These are phyloP conservation scores for Poecile montanus DNA, from an alignment of 2,797 vertebrate species.

Conservation along the genomic window DNA sequence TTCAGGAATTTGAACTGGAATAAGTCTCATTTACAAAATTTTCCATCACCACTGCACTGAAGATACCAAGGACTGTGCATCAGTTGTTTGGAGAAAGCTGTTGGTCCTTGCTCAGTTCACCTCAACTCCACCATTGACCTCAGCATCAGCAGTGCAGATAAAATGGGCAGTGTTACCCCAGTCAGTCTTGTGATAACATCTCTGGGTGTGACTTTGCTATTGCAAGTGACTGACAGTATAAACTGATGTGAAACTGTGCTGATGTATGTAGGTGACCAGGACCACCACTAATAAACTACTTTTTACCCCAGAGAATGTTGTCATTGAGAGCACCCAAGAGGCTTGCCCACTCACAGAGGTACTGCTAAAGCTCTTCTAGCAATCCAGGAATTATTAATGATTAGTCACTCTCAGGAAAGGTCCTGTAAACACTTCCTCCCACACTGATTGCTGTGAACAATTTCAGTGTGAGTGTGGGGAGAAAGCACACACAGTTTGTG, in stretches of 20 bases:
- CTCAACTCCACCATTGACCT: not conserved
- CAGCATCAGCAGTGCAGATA: not conserved
- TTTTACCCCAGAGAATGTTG: not conserved
- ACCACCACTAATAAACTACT: not conserved
- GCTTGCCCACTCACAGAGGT: not conserved
- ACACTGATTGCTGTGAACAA: constrained; percentile 1
- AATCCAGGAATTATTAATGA: constrained; percentile 25
- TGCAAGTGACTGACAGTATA: not conserved
- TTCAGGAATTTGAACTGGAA: not conserved
- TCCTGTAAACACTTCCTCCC: constrained; percentile 43
- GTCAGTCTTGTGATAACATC: rapidly evolving
- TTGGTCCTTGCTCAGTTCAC: not conserved
- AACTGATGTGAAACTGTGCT: not conserved
- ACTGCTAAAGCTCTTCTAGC: not conserved
- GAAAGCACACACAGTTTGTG: constrained; percentile 38
- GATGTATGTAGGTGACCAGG: not conserved
- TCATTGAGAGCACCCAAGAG: not conserved
- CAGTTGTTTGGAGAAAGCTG: not conserved
- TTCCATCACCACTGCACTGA: not conserved
- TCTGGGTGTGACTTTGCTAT: not conserved
- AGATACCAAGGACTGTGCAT: not conserved
- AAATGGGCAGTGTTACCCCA: not conserved
- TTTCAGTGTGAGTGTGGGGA: constrained; percentile 29
- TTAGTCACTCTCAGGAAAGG: not conserved
- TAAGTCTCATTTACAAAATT: not conserved